These are phyloP conservation scores for Cliona cf. orientalis DNA, from an alignment of 37 sponge, comb jelly and placozoan species.

Conservation along the genomic window DNA sequence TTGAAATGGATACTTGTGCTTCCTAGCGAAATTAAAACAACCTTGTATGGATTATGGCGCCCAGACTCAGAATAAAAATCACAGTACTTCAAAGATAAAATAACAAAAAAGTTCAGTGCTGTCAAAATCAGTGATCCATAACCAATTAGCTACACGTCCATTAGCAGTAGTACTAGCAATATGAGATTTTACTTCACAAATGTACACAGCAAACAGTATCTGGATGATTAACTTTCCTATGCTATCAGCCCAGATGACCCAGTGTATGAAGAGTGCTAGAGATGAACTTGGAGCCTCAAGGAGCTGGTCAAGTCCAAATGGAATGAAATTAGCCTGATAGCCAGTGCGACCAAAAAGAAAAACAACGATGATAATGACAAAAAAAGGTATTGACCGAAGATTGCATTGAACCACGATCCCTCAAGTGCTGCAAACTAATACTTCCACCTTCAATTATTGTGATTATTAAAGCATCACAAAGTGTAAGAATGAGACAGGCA, in stretches of 20 bases:
- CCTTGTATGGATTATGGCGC: neutral
- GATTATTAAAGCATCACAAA: too few species aligned
- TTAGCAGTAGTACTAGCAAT: too few species aligned
- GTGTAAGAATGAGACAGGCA: too few species aligned
- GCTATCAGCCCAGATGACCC: neutral
- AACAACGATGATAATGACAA: too few species aligned
- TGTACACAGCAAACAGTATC: too few species aligned
- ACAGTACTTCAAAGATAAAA: neutral
- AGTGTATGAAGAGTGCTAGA: neutral
- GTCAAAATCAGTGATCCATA: neutral
- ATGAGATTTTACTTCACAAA: too few species aligned
- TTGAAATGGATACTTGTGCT: slow-evolving; percentile 1
- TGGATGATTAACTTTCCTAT: too few species aligned
- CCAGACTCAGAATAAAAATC: neutral
- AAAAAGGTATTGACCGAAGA: too few species aligned
- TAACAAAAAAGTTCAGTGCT: neutral
- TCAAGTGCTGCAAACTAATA: too few species aligned
- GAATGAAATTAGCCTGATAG: neutral
- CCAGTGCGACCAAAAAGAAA: neutral
- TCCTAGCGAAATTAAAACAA: neutral
- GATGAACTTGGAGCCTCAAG: neutral
- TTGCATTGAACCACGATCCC: too few species aligned
- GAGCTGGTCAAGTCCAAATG: neutral
- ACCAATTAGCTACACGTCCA: too few species aligned
- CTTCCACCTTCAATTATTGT: too few species aligned